These are phyloP conservation scores for Pachyseris speciosa DNA, from an alignment of 64 coral and sea anemone species.

Conservation along the genomic window DNA sequence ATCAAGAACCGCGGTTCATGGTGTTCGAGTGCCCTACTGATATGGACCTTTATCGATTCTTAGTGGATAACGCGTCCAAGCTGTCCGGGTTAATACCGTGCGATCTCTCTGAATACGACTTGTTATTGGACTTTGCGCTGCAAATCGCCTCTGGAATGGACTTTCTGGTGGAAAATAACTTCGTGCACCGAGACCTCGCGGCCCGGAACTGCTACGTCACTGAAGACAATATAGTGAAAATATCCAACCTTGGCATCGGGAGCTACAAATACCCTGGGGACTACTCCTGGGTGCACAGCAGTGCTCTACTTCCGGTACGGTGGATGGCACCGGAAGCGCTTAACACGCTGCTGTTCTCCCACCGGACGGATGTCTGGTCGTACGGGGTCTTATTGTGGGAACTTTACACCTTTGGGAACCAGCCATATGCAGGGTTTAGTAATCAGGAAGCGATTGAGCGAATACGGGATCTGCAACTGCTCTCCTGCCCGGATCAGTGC, in stretches of 20 bases:
- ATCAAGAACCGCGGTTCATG: slow-evolving; percentile 84
- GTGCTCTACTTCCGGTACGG: slow-evolving; percentile 86
- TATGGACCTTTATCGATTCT: slow-evolving; percentile 76
- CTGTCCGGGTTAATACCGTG: slow-evolving; percentile 8
- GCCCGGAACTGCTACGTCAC: slow-evolving; percentile 91
- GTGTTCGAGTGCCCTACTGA: slow-evolving; percentile 92
- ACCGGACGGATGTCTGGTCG: slow-evolving; percentile 85
- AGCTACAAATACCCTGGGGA: slow-evolving; percentile 87
- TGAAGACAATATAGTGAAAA: slow-evolving; percentile 80
- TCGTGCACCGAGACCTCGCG: slow-evolving; percentile 91
- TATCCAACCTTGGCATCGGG: slow-evolving; percentile 95
- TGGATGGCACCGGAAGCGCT: slow-evolving; percentile 99
- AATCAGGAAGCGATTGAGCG: slow-evolving; percentile 91
- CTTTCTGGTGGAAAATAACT: slow-evolving; percentile 87
- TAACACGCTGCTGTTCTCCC: slow-evolving; percentile 76
- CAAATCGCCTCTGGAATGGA: slow-evolving; percentile 95
- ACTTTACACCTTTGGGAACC: slow-evolving; percentile 80
- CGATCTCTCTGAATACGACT: slow-evolving; percentile 51
- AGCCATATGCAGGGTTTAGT: slow-evolving; percentile 75
- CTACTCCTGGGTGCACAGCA: slow-evolving; percentile 90
- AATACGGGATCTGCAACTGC: slow-evolving; percentile 76
- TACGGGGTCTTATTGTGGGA: slow-evolving; percentile 94
- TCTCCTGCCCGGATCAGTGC: slow-evolving; percentile 86
- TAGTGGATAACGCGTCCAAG: slow-evolving; percentile 52
- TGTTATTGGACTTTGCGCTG: slow-evolving; percentile 84